These are phyloP conservation scores for Gorsachius magnificus DNA, from an alignment of 2,797 vertebrate genomes.

Conservation along the genomic window DNA sequence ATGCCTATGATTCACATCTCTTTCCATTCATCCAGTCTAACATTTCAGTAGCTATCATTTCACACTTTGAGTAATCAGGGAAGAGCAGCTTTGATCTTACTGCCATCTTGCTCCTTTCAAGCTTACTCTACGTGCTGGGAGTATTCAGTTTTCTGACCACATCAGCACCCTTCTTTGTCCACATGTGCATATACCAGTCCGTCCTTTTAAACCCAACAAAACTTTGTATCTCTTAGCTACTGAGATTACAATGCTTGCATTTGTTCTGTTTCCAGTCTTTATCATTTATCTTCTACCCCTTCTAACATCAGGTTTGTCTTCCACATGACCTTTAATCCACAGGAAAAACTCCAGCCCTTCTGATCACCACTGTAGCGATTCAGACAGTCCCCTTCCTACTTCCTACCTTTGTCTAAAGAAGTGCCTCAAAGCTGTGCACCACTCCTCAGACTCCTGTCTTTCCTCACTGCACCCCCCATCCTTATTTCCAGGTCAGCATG, in stretches of 20 bases:
- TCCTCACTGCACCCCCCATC: background rate
- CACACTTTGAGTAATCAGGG: background rate
- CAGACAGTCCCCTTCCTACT: background rate
- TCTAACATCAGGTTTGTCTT: background rate
- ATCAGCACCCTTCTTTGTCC: background rate
- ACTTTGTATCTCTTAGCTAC: background rate
- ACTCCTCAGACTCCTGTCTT: background rate
- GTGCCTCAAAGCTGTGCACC: background rate
- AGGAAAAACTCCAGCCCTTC: background rate
- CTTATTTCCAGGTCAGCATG: background rate
- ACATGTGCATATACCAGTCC: background rate
- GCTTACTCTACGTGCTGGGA: background rate
- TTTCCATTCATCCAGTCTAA: background rate
- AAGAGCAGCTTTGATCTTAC: background rate
- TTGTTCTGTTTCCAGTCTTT: background rate
- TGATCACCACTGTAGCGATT: background rate
- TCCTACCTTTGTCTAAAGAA: background rate
- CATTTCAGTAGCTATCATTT: background rate
- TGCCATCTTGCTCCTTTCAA: background rate
- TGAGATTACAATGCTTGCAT: background rate
- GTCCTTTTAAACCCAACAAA: background rate
- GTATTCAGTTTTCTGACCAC: background rate
- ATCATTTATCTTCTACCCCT: background rate
- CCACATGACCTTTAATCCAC: background rate
- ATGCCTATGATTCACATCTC: background rate